These are phyloP conservation scores for Arctocebus calabarensis DNA, from an alignment of 2,797 vertebrate species.

Conservation along the genomic window DNA sequence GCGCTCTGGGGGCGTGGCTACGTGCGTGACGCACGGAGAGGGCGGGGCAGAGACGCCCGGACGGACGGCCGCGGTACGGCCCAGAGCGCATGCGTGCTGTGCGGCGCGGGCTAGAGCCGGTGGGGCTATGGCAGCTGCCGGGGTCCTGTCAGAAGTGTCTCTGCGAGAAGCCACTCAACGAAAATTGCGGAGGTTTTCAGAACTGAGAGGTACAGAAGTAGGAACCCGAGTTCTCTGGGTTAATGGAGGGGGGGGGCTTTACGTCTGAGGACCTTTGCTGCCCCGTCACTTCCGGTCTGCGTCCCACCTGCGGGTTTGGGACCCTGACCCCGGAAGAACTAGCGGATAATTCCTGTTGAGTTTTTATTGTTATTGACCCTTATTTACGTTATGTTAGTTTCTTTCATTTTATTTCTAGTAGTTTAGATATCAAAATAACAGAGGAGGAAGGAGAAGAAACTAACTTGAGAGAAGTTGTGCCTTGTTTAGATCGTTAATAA, in stretches of 20 bases:
- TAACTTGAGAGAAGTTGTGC: not conserved
- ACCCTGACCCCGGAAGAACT: not conserved
- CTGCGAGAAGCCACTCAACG: slow-evolving; percentile 68
- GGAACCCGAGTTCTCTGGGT: not conserved
- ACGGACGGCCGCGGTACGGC: rapidly evolving
- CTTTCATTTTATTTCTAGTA: not conserved
- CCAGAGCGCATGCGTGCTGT: not conserved
- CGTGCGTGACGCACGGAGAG: not conserved
- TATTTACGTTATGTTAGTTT: not conserved
- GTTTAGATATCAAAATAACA: not conserved
- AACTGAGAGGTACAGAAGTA: slow-evolving; percentile 72
- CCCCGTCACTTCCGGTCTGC: not conserved
- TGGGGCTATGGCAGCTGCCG: not conserved
- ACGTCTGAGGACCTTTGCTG: not conserved
- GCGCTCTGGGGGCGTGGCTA: not conserved
- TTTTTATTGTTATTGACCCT: not conserved
- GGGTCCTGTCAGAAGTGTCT: rapidly evolving
- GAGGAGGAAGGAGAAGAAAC: not conserved
- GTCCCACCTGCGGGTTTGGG: not conserved
- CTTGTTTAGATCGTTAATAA: not conserved
- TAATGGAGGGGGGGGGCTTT: not conserved
- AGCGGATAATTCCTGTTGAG: not conserved
- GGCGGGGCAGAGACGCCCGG: not conserved
- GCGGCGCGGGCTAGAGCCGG: rapidly evolving
- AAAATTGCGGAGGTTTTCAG: slow-evolving; percentile 76